Percentiles rank a stretch among this genome's conserved stretches.
Conservation (phyloP, 2,797 vertebrate genomes). For the Neostethus bicornis region DNA sequence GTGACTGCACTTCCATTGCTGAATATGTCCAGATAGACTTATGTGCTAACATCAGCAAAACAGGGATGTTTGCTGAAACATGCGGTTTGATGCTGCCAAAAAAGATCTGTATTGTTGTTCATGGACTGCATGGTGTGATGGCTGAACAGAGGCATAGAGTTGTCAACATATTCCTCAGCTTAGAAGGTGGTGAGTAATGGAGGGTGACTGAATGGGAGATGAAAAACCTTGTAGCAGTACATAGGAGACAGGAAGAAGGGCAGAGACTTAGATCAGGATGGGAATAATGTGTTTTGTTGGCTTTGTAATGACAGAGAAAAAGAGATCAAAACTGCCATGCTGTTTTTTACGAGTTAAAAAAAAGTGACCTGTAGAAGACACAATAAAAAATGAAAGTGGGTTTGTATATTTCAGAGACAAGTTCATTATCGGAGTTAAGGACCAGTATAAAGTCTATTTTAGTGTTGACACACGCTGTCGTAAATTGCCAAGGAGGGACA, state of each 20-base stretch:
- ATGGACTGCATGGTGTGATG: neutral
- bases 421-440: neutral
- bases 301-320: neutral
- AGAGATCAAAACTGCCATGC: neutral
- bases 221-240: neutral
- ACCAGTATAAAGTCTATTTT: neutral
- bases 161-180: neutral
- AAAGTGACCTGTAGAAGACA: neutral
- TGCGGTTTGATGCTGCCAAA: constrained; percentile 23
- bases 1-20: constrained; percentile 21
- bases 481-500: neutral
- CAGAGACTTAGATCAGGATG: neutral
- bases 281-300: neutral
- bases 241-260: neutral
- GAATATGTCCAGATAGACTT: constrained; percentile 33
- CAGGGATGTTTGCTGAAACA: constrained; percentile 24
- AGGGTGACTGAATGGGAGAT: constrained; percentile 1
- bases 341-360: neutral
- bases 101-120: constrained; percentile 13
- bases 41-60: constrained; percentile 40
- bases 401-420: neutral
- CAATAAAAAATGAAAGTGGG: neutral
- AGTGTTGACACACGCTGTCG: neutral
- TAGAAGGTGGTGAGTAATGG: constrained; percentile 1
- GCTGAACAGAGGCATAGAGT: constrained; percentile 9